Conservation (phyloP, 2,888 invertebrate species). For the Drosophila setosimentum region DNA sequence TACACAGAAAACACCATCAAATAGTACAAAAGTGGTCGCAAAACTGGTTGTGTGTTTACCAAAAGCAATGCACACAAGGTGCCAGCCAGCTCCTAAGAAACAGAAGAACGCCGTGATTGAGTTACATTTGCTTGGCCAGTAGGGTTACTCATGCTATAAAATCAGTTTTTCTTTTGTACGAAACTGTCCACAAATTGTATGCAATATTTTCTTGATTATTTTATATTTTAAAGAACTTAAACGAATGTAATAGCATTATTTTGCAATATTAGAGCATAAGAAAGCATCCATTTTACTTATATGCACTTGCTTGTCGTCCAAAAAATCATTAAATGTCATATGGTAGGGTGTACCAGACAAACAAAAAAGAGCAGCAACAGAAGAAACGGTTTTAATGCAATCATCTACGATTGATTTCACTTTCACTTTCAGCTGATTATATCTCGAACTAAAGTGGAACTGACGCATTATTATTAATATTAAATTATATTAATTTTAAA, state of each 20-base stretch:
- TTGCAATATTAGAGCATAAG: neutral
- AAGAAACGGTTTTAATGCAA: neutral
- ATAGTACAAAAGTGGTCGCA: conserved; percentile 26
- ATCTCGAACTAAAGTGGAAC: neutral
- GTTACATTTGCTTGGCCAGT: conserved; percentile 44
- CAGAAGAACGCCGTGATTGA: conserved; percentile 53
- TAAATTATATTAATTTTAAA: neutral
- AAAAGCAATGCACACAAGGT: conserved; percentile 51
- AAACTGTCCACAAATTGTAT: neutral
- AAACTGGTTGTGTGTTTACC: conserved; percentile 47
- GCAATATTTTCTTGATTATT: neutral
- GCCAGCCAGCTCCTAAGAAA: conserved; percentile 43
- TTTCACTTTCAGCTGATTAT: conserved; percentile 5
- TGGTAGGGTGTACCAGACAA: conserved; percentile 5
- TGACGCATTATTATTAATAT: neutral
- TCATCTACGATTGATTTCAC: neutral
- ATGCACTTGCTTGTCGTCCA: neutral
- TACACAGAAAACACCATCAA: conserved; percentile 43
- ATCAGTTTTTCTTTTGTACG: conserved; percentile 8
- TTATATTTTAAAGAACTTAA: neutral
- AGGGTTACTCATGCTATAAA: conserved; percentile 55
- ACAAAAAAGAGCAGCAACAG: neutral
- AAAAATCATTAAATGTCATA: neutral
- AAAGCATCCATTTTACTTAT: neutral
- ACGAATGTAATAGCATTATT: neutral